Evolutionary conservation across 2,888 invertebrate species (phyloP), one percentile per base, ranked within the genome.

Genomic region (Drosophila neotestacea): DNA sequence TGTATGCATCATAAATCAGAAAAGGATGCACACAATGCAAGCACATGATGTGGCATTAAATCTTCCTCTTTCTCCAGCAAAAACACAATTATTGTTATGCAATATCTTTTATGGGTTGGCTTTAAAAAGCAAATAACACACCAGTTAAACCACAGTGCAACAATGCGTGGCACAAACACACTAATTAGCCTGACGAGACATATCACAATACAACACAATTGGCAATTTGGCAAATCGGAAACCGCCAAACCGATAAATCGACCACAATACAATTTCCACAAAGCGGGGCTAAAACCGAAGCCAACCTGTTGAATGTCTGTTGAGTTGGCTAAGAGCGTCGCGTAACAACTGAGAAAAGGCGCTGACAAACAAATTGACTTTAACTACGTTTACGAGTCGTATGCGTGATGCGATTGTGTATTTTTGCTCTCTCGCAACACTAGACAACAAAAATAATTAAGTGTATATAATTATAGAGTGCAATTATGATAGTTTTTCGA

Each of bases 251-350:
- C 61, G 47, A 52, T 58, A 62, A 65, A 65, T 59, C 63, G 30
- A 62, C 78, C 73, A 61, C 85, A 52, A 50, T 11, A 30, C 30
- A 30, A 22, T 7, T 50, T 50, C 2, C 34, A 6, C 11, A 11
- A 13, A 47, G 34, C 55, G 36, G 13, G 56, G 27, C 34, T 34
- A 52, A 59, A 39, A 42, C 11, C 22, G 34, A 6, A 4, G 69
- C 52, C 44, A 63, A 88, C 79, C 86, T 77, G 79, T 77, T 74
- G 77, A 73, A 30, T 44, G 38, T n/a, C 34, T 63, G 79, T 76
- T 85, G 76, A 70, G 73, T 54, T 59, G 76, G 63, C 69, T 61
- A 54, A 64, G 56, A 85, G 65, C 67, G 73, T 66, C 77, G 77
- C 74, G 59, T 60, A 65, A 75, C 68, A 83, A 80, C 86, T 84